Evolutionary conservation across 2,113 vertebrate genomes (phyloP).

Genomic region (Kryptolebias marmoratus): DNA sequence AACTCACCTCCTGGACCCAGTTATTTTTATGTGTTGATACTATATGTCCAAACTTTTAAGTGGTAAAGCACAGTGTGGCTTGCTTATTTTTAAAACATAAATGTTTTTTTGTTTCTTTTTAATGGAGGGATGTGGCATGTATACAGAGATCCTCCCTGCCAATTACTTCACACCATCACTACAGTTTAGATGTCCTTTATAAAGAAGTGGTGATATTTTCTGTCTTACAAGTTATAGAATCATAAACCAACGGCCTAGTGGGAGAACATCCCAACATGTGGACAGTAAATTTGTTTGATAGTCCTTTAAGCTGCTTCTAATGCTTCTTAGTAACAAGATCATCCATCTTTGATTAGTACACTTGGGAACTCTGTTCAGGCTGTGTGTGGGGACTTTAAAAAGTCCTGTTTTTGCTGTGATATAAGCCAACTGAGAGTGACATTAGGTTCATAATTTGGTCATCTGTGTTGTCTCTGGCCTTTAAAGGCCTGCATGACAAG

Average conservation of each 20-base stretch:
- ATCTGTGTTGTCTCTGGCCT: background rate
- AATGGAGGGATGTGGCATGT: background rate
- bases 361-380: background rate
- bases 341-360: slow-evolving; percentile 2
- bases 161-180: background rate
- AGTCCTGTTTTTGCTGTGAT: background rate
- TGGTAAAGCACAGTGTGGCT: background rate
- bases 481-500: background rate
- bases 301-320: background rate
- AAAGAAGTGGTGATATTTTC: background rate
- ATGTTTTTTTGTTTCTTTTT: too few species aligned
- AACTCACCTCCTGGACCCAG: too few species aligned
- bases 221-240: background rate
- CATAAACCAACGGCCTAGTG: background rate
- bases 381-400: background rate
- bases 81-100: background rate
- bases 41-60: background rate
- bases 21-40: too few species aligned
- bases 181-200: background rate
- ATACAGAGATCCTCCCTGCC: background rate
- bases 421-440: background rate
- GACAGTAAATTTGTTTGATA: slow-evolving; percentile 2
- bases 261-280: background rate
- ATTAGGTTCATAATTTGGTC: background rate
- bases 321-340: background rate